These are phyloP conservation scores for Ophioninae sp. DNA, from an alignment of 2,888 invertebrate species.

Conservation along the genomic window DNA sequence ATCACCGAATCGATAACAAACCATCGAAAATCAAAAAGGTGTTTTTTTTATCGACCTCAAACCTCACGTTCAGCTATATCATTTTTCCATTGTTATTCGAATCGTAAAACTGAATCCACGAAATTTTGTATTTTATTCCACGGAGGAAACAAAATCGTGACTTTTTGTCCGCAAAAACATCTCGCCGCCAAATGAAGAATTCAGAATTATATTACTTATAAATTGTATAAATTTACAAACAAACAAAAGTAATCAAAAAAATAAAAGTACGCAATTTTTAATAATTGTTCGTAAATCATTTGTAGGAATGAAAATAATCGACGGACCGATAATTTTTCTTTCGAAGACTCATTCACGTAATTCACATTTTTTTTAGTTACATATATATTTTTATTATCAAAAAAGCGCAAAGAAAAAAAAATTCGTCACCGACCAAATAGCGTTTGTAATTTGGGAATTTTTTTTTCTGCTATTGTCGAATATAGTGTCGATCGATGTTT, in stretches of 20 bases:
- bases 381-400: neutral
- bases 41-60: no score
- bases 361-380: neutral
- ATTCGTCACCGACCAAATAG: no score
- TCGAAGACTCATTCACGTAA: neutral
- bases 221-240: neutral
- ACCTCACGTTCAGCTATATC: no score
- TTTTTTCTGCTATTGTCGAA: neutral
- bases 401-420: neutral
- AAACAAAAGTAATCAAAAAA: no score
- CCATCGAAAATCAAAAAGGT: neutral
- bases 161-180: neutral
- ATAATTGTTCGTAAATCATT: no score
- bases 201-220: neutral
- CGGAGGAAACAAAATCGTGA: neutral
- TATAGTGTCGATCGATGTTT: neutral
- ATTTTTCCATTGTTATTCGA: no score
- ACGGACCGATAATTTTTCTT: no score
- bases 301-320: no score
- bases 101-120: neutral
- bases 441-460: neutral
- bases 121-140: neutral
- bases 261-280: no score
- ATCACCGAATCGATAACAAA: neutral
- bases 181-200: neutral